These are phyloP conservation scores for Lithodes maja DNA, from an alignment of 2,888 invertebrate species.

Conservation along the genomic window DNA sequence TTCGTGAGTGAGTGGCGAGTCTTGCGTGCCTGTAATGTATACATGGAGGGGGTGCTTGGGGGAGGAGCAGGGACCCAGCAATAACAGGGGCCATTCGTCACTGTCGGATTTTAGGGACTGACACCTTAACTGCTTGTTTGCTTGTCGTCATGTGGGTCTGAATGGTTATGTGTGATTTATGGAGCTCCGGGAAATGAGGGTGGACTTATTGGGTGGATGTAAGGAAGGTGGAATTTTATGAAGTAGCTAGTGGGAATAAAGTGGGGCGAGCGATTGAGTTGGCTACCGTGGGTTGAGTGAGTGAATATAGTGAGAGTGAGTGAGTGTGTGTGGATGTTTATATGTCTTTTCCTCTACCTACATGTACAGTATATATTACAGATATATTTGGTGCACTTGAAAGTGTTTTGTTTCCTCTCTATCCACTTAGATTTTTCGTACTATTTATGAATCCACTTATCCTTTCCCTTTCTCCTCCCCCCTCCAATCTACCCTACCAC, in stretches of 20 bases:
- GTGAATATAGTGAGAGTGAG: not conserved
- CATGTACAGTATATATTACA: not conserved
- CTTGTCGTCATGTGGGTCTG: not conserved
- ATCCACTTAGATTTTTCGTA: too few relatives aligned
- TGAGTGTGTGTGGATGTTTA: not conserved
- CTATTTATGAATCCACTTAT: too few relatives aligned
- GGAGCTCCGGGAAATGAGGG: not conserved
- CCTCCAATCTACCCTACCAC: not conserved
- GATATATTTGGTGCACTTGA: too few relatives aligned
- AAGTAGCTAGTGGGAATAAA: too few relatives aligned
- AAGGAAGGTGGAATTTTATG: not conserved
- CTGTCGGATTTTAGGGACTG: slow-evolving; percentile 4
- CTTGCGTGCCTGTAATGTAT: not conserved
- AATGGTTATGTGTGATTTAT: slow-evolving; percentile 10
- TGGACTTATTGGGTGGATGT: not conserved
- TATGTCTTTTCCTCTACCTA: not conserved
- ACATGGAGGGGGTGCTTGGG: not conserved
- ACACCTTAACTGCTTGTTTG: slow-evolving; percentile 5
- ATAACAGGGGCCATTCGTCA: slow-evolving; percentile 3
- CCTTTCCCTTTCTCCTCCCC: not conserved
- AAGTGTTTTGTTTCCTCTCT: too few relatives aligned
- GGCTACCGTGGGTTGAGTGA: not conserved
- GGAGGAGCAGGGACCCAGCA: not conserved
- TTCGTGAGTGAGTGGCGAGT: too few relatives aligned
- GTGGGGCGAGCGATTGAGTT: not conserved